These are phyloP conservation scores for Athene cunicularia DNA, from an alignment of 2,113 vertebrate species.

Conservation along the genomic window DNA sequence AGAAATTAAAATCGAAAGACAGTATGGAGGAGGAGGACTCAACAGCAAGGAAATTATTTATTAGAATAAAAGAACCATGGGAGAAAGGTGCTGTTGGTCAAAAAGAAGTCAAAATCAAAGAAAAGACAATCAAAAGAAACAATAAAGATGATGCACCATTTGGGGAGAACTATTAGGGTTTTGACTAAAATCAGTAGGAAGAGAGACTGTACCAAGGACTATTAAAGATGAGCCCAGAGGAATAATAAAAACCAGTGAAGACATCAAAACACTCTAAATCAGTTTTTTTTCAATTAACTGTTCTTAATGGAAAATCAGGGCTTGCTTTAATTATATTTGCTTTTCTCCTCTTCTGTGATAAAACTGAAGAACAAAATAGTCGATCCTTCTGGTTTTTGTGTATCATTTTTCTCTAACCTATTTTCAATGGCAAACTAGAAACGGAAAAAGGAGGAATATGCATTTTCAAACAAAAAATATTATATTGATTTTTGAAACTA, in stretches of 20 bases:
- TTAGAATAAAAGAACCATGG: neutral
- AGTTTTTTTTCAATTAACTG: neutral
- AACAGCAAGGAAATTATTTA: neutral
- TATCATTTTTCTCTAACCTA: neutral
- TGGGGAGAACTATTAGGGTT: rapidly evolving
- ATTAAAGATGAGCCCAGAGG: neutral
- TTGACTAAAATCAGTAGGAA: neutral
- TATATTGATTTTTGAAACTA: neutral
- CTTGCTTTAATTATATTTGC: neutral
- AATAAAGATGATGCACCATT: neutral
- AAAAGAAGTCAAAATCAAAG: neutral
- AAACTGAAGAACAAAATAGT: neutral
- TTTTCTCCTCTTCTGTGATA: neutral
- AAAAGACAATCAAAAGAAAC: neutral
- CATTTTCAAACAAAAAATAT: neutral
- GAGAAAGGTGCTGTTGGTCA: neutral
- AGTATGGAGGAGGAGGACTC: neutral
- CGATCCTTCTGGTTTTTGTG: neutral
- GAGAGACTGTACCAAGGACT: neutral
- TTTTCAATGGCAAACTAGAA: neutral
- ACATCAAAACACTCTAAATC: neutral
- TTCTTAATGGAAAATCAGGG: neutral
- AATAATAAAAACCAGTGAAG: neutral
- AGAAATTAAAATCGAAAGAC: neutral
- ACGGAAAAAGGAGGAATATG: neutral